Conservation (phyloP, 37 sponge, comb jelly and placozoan genomes). For the Halisarca cf. caerulea region DNA sequence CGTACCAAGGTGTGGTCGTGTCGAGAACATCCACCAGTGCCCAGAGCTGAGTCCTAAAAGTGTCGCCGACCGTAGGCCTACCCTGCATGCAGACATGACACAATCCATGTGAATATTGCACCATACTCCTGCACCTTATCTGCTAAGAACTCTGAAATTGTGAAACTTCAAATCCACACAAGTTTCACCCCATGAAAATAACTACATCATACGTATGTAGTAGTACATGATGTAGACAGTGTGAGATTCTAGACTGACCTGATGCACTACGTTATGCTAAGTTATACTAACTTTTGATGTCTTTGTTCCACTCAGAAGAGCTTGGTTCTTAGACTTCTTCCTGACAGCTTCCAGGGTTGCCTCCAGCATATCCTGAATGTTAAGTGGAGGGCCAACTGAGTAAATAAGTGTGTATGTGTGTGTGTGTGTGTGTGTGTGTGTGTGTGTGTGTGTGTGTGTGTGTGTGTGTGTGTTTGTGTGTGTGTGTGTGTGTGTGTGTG, state of each 20-base stretch:
- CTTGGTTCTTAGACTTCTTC: constrained; percentile 53
- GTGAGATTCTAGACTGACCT: too few species aligned
- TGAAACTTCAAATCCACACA: too few species aligned
- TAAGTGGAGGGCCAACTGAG: too few species aligned
- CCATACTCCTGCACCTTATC: too few species aligned
- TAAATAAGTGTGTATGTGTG: too few species aligned
- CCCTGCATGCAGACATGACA: constrained; percentile 54
- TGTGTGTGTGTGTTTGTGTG: too few species aligned
- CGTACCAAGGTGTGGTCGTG: constrained; percentile 93
- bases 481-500: too few species aligned
- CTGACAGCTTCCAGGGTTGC: constrained; percentile 72
- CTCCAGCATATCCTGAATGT: constrained; percentile 67
- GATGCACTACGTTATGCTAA: too few species aligned
- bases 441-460: too few species aligned
- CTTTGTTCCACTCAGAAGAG: constrained; percentile 68
- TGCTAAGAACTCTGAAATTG: too few species aligned
- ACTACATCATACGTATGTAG: background rate
- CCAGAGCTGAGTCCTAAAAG: constrained; percentile 88
- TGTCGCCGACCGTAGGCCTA: constrained; percentile 89
- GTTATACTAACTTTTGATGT: constrained; percentile 53
- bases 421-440: too few species aligned
- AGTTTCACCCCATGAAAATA: background rate
- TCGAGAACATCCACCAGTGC: constrained; percentile 88
- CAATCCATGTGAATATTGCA: background rate
- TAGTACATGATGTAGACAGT: too few species aligned